These are phyloP conservation scores for Willisornis vidua DNA, from an alignment of 2,113 vertebrate genomes.

Conservation along the genomic window DNA sequence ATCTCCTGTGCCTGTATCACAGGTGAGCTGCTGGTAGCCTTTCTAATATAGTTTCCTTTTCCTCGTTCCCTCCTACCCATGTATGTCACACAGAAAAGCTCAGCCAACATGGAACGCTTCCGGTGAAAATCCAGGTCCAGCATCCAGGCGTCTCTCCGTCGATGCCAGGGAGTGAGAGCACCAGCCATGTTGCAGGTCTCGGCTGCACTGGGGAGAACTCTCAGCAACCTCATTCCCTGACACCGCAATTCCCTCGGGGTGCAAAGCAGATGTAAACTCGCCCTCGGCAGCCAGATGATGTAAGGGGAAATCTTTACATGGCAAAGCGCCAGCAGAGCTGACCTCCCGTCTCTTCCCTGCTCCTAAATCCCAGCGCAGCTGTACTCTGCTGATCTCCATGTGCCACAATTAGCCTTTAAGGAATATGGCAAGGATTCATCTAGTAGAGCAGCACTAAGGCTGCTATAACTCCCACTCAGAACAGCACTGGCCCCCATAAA, in stretches of 20 bases:
- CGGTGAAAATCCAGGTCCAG: neutral
- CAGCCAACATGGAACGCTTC: neutral
- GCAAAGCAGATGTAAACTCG: conserved; percentile 51
- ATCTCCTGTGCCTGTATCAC: neutral
- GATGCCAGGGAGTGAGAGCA: neutral
- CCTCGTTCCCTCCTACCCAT: neutral
- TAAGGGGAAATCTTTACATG: conserved; percentile 57
- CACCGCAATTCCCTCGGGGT: conserved; percentile 31
- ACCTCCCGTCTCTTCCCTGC: conserved; percentile 47
- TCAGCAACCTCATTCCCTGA: conserved; percentile 41
- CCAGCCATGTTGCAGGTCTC: neutral
- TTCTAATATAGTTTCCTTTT: neutral
- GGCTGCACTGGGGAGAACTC: neutral
- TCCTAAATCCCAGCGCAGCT: conserved; percentile 65
- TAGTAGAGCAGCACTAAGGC: neutral
- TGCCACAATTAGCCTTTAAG: conserved; percentile 61
- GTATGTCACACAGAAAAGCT: neutral
- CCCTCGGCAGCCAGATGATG: conserved; percentile 57
- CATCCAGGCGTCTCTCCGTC: accelerated
- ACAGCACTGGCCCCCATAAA: neutral
- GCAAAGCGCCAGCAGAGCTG: conserved; percentile 42
- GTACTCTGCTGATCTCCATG: conserved; percentile 46
- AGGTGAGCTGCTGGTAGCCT: neutral
- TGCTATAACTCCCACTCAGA: neutral
- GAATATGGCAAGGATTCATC: conserved; percentile 41